Percentiles rank a stretch among this genome's conserved stretches.
phyloP scores from a whole-genome alignment of 2,113 vertebrate genomes.

The Pterophyllum scalare region DNA sequence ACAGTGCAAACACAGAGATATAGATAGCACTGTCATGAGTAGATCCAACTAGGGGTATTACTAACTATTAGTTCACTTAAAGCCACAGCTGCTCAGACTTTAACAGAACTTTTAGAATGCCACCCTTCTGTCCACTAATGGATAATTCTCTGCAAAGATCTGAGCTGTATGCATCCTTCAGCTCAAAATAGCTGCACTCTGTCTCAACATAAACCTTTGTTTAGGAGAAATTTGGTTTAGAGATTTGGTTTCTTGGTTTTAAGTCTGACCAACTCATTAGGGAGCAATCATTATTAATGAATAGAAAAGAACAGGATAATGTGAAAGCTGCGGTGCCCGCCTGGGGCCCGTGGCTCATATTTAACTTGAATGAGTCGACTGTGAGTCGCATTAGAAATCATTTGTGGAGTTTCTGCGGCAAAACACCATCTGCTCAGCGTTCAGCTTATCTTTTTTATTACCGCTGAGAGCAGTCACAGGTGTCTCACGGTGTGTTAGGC shows the following conservation, averaged over 20 bases:
- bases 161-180: conserved; percentile 36
- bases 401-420: conserved; percentile 7
- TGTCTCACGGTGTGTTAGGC: conserved; percentile 25
- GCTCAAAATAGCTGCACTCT: conserved; percentile 46
- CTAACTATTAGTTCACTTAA: not conserved
- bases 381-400: conserved; percentile 42
- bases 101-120: conserved; percentile 33
- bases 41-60: not conserved
- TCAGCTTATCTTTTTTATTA: conserved; percentile 49
- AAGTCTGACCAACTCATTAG: conserved; percentile 36
- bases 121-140: not conserved
- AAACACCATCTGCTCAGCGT: conserved; percentile 49
- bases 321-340: conserved; percentile 5
- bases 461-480: conserved; percentile 36
- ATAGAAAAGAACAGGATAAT: conserved; percentile 33
- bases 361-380: conserved; percentile 33
- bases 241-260: conserved; percentile 20
- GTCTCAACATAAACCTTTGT: conserved; percentile 21
- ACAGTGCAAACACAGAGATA: not conserved
- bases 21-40: not conserved
- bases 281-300: conserved; percentile 51
- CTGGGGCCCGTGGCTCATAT: conserved; percentile 32
- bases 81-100: conserved; percentile 9
- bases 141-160: conserved; percentile 30
- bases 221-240: not conserved